A percentile compares a stretch with the other conserved stretches of the same genome.
Evolutionary conservation across 1,140 invertebrate genomes (phyloP).

Genomic region (Diprion similis): DNA sequence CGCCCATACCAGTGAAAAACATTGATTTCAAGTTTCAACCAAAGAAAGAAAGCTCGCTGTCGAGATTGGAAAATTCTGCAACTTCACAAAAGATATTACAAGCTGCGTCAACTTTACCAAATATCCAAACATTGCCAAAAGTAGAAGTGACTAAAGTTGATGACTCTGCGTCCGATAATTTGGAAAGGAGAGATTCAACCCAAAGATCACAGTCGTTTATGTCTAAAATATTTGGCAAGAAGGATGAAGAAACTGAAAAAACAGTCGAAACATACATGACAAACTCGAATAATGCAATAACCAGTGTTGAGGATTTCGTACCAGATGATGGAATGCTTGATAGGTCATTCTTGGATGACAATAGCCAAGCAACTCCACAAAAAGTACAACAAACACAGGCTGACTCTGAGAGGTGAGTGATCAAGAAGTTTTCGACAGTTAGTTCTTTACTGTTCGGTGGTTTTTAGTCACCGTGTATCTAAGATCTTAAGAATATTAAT

Average conservation of each 20-base stretch:
- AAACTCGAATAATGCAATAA: constrained; percentile 44
- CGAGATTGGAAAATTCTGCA: neutral
- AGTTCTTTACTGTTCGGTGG: constrained; percentile 1
- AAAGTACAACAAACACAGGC: constrained; percentile 56
- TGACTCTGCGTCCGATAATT: constrained; percentile 30
- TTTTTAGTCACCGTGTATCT: constrained; percentile 19
- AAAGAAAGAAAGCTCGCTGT: constrained; percentile 40
- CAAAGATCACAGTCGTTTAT: constrained; percentile 48
- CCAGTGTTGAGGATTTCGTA: constrained; percentile 86
- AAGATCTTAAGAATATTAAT: constrained; percentile 22
- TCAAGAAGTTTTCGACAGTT: constrained; percentile 22
- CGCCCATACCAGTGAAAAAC: constrained; percentile 56
- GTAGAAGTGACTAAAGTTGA: constrained; percentile 19
- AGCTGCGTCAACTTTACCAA: constrained; percentile 4
- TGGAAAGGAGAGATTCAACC: constrained; percentile 38
- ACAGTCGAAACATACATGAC: constrained; percentile 30
- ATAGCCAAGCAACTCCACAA: constrained; percentile 56
- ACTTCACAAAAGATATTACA: neutral
- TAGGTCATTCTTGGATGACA: constrained; percentile 83
- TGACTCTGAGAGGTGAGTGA: constrained; percentile 70
- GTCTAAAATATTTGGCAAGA: constrained; percentile 56
- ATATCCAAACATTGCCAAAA: constrained; percentile 12
- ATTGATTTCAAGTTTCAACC: constrained; percentile 39
- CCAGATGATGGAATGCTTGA: constrained; percentile 80
- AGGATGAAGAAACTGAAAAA: constrained; percentile 41